Evolutionary conservation across 2,888 invertebrate species (phyloP), one percentile per base, ranked within the genome.

Genomic region (Nymphalis polychloros): DNA sequence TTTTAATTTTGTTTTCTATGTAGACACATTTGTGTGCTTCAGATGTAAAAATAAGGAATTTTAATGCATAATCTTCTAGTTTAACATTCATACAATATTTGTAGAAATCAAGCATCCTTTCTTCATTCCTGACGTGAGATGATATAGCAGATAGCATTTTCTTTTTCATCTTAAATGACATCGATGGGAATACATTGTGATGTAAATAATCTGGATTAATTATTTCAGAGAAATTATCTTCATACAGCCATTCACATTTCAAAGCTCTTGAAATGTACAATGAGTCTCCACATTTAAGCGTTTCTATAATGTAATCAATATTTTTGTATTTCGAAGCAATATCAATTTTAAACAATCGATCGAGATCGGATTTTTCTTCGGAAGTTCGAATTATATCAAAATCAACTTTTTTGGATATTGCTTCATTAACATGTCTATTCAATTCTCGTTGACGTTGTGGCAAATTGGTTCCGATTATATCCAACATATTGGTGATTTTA

Each of bases 301-400:
- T 75, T 48, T 87, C 81, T 46, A 86, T 31, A 13, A 90, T 80
- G 63, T 84, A 88, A 49, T 84, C 81, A 8, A 83, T 66, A 66
- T 88, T 81, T 69, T 75, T 79, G 23, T 80, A 81, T 72, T 82
- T 83, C 13, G 85, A 81, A 2, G 89, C 89, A 7, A 90, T 70
- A 74, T 86, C 86, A 48, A 90, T 89, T 76, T 86, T 85, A 68
- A 81, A 89, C 2, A 90, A 66, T 48, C 75, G 84, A 59, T 89
- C 88, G 4, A 84, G 62, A 73, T 89, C 89, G 8, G 79, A 75
- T n/a, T 72, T 68, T 59, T 82, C 83, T 4, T 66, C 49, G 53
- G 75, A 69, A 19, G 71, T 63, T 72, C 79, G 78, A 7, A 85
- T 66, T 31, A 78, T 52, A 46, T 83, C 68, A 63, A 87, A 84